Conservation (phyloP, 2,797 vertebrate genomes). For the Muscicapa striata region DNA sequence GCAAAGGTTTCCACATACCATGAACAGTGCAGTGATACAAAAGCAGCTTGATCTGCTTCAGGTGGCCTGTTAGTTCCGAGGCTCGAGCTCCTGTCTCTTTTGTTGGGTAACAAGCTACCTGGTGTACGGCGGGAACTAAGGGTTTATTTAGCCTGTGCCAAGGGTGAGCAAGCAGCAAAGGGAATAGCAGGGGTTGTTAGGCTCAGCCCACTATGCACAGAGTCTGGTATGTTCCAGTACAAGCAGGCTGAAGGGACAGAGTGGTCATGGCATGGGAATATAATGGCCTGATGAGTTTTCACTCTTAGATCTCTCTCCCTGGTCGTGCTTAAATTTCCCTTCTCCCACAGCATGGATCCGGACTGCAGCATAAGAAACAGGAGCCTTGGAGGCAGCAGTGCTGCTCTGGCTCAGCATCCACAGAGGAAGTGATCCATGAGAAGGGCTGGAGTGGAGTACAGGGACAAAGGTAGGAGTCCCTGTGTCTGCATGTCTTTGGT, state of each 20-base stretch:
- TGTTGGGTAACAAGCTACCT: not conserved
- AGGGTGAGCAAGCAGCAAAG: not conserved
- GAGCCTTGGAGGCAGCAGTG: not conserved
- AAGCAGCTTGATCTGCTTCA: not conserved
- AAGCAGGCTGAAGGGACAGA: not conserved
- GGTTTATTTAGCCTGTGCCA: not conserved
- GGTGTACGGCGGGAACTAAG: not conserved
- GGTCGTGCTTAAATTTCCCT: not conserved
- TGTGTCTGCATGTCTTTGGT: fast-evolving
- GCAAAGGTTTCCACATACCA: not conserved
- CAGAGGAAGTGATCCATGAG: not conserved
- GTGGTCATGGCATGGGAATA: not conserved
- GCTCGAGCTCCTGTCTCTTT: not conserved
- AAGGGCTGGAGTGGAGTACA: not conserved
- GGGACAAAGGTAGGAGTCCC: not conserved
- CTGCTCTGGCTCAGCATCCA: not conserved
- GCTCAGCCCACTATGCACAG: fast-evolving
- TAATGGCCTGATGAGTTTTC: not conserved
- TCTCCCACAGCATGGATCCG: fast-evolving
- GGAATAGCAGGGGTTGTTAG: fast-evolving
- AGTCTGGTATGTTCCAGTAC: fast-evolving
- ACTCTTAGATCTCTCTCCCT: not conserved
- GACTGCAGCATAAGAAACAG: not conserved
- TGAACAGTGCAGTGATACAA: fast-evolving
- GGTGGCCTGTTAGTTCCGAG: not conserved